Percentiles rank a stretch among this genome's conserved stretches.
These are phyloP conservation scores for Xestia ashworthii DNA, from an alignment of 2,888 invertebrate genomes.

Conservation along the genomic window DNA sequence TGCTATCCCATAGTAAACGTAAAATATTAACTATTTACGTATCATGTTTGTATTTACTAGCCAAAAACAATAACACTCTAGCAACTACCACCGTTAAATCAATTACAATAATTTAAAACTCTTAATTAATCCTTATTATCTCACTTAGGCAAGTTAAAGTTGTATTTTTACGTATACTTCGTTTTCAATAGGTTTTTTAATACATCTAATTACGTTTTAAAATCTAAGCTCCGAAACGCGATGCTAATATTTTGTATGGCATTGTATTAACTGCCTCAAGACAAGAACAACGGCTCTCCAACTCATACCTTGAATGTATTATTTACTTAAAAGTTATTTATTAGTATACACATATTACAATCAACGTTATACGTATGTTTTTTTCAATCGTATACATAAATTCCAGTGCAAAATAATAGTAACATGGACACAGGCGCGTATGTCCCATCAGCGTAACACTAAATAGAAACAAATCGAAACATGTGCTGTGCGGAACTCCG, in stretches of 20 bases:
- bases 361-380: conserved; percentile 90
- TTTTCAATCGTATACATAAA: conserved; percentile 90
- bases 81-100: conserved; percentile 88
- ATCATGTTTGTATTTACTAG: conserved; percentile 84
- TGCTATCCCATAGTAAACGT: conserved; percentile 81
- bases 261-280: conserved; percentile 69
- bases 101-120: conserved; percentile 89
- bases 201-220: conserved; percentile 84
- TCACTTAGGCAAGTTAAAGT: conserved; percentile 91
- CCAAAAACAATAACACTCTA: conserved; percentile 87
- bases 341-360: conserved; percentile 91
- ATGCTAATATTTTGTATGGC: conserved; percentile 74
- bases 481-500: conserved; percentile 57
- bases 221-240: conserved; percentile 87
- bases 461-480: conserved; percentile 70
- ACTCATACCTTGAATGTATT: conserved; percentile 76
- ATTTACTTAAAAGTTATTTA: conserved; percentile 84
- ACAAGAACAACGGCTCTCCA: conserved; percentile 71
- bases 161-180: conserved; percentile 90
- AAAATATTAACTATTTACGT: conserved; percentile 85
- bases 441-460: conserved; percentile 76
- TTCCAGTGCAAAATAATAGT: conserved; percentile 87
- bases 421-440: conserved; percentile 83
- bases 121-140: conserved; percentile 89
- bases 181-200: conserved; percentile 88